phyloP scores from a whole-genome alignment of 1,140 invertebrate genomes.

The Cheumatopsyche charites region DNA sequence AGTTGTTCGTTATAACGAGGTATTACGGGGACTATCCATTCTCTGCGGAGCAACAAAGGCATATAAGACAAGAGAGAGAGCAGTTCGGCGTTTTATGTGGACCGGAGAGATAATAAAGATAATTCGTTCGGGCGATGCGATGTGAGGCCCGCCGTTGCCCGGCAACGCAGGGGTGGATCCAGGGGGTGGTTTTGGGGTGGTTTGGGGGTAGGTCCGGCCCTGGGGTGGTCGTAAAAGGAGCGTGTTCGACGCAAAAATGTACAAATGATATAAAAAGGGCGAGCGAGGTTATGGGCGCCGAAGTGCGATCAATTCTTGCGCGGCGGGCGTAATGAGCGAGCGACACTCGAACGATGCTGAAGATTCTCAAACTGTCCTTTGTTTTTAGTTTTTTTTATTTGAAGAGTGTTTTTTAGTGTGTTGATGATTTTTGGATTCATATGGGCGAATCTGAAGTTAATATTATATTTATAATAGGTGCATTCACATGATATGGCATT shows the following conservation, averaged over 20 bases:
- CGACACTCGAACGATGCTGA: neutral
- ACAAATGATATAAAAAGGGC: neutral
- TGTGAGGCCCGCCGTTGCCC: constrained; percentile 36
- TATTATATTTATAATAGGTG: too few species aligned
- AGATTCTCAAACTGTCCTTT: neutral
- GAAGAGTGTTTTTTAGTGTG: too few species aligned
- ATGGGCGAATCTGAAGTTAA: too few species aligned
- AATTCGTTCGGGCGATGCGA: constrained; percentile 34
- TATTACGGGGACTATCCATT: constrained; percentile 37
- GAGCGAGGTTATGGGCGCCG: constrained; percentile 19
- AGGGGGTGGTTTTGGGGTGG: neutral
- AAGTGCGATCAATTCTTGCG: constrained; percentile 30
- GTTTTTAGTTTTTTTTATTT: too few species aligned
- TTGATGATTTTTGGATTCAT: too few species aligned
- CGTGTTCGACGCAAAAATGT: neutral
- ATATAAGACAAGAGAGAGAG: constrained; percentile 31
- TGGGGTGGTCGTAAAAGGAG: constrained; percentile 28
- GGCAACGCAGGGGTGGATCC: neutral
- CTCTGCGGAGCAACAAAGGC: constrained; percentile 30
- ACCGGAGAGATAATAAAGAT: constrained; percentile 41
- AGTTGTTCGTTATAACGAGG: constrained; percentile 38
- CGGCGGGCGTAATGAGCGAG: neutral
- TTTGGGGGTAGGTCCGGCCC: constrained; percentile 6
- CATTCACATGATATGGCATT: too few species aligned
- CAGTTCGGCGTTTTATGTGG: constrained; percentile 39